These are phyloP conservation scores for Corydoras maculifer DNA, from an alignment of 2,113 vertebrate species.

Conservation along the genomic window DNA sequence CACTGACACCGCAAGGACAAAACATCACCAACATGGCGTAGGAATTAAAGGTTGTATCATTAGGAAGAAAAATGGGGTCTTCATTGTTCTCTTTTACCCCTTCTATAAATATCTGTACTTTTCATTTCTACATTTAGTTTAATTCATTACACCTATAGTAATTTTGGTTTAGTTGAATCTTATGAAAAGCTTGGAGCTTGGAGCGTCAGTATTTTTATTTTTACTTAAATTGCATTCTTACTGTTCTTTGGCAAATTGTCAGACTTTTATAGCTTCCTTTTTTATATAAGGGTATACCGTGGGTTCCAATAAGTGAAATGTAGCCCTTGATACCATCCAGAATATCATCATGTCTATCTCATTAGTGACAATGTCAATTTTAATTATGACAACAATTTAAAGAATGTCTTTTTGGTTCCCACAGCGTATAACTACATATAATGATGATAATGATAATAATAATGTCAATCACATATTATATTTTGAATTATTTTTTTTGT, in stretches of 20 bases:
- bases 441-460: no score
- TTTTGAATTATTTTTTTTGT: conserved; percentile 51
- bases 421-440: no score
- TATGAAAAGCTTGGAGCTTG: conserved; percentile 9
- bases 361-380: no score
- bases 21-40: conserved; percentile 31
- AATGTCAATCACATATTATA: conserved; percentile 8
- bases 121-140: conserved; percentile 40
- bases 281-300: no score
- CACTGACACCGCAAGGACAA: conserved; percentile 31
- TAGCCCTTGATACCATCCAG: no score
- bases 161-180: conserved; percentile 27
- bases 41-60: conserved; percentile 44
- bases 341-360: no score
- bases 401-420: no score
- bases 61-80: conserved; percentile 42
- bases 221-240: no score
- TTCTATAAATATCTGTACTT: conserved; percentile 46
- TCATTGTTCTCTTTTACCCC: conserved; percentile 39
- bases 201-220: not conserved
- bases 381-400: no score
- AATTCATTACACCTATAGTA: conserved; percentile 10
- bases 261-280: no score
- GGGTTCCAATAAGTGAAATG: no score
- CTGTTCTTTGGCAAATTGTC: no score